Conservation (phyloP, 2,113 vertebrate genomes). For the Gobius niger region DNA sequence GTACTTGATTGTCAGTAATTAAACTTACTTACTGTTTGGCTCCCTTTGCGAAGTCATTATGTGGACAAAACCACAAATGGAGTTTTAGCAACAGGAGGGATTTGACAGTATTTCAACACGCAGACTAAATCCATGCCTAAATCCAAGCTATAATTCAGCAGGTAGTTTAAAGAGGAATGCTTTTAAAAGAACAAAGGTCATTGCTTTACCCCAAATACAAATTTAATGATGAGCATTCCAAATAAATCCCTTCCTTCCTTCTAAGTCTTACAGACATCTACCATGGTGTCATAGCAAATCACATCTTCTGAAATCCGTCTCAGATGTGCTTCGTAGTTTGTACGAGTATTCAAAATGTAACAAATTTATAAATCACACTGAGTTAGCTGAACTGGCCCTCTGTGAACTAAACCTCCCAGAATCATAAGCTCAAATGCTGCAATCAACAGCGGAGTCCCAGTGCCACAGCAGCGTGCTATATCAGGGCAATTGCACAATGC, state of each 20-base stretch:
- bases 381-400: too few relatives aligned
- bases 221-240: not conserved
- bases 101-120: not conserved
- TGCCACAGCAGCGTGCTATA: not conserved
- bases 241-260: too few relatives aligned
- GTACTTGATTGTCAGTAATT: too few relatives aligned
- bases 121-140: not conserved
- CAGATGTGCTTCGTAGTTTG: not conserved
- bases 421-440: too few relatives aligned
- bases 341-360: not conserved
- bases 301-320: not conserved
- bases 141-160: not conserved
- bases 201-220: not conserved
- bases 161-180: constrained; percentile 1
- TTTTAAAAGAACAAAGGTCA: not conserved
- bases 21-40: too few relatives aligned
- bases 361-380: too few relatives aligned
- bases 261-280: not conserved
- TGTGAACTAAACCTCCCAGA: too few relatives aligned
- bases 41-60: too few relatives aligned
- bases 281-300: not conserved
- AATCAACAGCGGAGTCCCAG: not conserved
- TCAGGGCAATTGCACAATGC: not conserved
- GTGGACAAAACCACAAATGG: not conserved
- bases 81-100: not conserved